Evolutionary conservation across 2,113 vertebrate genomes (phyloP).

Genomic region (Pluvialis apricaria): DNA sequence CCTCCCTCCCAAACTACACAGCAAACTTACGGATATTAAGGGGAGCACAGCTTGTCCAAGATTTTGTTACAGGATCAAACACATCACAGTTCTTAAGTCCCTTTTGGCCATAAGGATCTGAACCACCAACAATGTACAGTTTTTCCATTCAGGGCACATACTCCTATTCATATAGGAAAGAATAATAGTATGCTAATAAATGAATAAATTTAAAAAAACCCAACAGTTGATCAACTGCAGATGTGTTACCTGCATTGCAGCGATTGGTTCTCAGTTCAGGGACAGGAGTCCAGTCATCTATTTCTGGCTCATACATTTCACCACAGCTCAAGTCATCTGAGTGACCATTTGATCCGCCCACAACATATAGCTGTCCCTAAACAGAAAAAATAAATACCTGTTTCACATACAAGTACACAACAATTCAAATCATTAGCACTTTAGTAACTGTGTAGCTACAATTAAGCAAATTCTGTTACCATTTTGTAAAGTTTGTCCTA

Average conservation of each 20-base stretch:
- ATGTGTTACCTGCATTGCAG: slow-evolving; percentile 89
- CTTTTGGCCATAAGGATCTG: slow-evolving; percentile 97
- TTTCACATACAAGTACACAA: background rate
- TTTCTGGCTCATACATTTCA: slow-evolving; percentile 89
- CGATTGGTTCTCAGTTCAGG: slow-evolving; percentile 95
- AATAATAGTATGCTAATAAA: background rate
- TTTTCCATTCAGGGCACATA: slow-evolving; percentile 93
- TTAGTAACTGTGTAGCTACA: rapidly evolving
- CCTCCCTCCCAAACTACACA: too few relatives aligned
- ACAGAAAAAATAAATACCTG: background rate
- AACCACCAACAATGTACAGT: slow-evolving; percentile 93
- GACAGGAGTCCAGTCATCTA: slow-evolving; percentile 90
- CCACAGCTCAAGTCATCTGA: slow-evolving; percentile 96
- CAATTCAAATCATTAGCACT: rapidly evolving
- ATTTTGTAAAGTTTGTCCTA: rapidly evolving
- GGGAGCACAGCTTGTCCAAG: slow-evolving; percentile 90
- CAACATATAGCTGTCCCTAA: slow-evolving; percentile 94
- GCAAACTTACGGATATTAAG: slow-evolving; percentile 89
- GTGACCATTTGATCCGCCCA: slow-evolving; percentile 96
- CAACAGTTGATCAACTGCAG: rapidly evolving
- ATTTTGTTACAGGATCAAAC: slow-evolving; percentile 91
- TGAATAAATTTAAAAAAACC: background rate
- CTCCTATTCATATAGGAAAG: slow-evolving; percentile 72
- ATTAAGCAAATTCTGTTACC: background rate
- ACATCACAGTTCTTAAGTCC: slow-evolving; percentile 97